Evolutionary conservation across 2,797 vertebrate species (phyloP).

Genomic region (Tragelaphus eurycerus): DNA sequence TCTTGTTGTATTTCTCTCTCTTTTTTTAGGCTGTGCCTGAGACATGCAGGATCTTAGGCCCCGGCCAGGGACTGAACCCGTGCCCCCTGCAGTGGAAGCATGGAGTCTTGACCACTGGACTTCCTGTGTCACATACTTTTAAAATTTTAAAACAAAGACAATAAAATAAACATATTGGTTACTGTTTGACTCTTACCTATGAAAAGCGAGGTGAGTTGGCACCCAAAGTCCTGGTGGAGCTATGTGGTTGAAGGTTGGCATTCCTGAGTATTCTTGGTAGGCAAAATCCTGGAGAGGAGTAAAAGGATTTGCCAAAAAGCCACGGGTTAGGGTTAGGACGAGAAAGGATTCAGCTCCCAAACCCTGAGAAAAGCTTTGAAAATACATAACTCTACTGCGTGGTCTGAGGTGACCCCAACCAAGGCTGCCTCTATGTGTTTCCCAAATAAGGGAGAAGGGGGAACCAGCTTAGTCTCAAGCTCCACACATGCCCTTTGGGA

Average conservation of each 20-base stretch:
- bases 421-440: neutral
- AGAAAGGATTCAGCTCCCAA: neutral
- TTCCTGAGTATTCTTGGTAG: neutral
- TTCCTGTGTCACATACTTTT: neutral
- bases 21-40: neutral
- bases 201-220: neutral
- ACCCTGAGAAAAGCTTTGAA: neutral
- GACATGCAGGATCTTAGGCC: neutral
- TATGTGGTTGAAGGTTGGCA: neutral
- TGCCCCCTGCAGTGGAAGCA: neutral
- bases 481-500: neutral
- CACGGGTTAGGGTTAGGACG: neutral
- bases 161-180: neutral
- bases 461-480: neutral
- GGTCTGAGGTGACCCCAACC: neutral
- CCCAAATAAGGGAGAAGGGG: neutral
- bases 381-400: neutral
- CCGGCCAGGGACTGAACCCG: neutral
- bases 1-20: neutral
- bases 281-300: neutral
- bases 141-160: slow-evolving; percentile 20
- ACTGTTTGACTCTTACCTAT: neutral
- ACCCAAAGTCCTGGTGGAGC: neutral
- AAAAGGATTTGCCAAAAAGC: neutral
- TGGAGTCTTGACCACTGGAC: neutral